phyloP scores from a whole-genome alignment of 92 coral and sea anemone species.

The Desmophyllum pertusum region DNA sequence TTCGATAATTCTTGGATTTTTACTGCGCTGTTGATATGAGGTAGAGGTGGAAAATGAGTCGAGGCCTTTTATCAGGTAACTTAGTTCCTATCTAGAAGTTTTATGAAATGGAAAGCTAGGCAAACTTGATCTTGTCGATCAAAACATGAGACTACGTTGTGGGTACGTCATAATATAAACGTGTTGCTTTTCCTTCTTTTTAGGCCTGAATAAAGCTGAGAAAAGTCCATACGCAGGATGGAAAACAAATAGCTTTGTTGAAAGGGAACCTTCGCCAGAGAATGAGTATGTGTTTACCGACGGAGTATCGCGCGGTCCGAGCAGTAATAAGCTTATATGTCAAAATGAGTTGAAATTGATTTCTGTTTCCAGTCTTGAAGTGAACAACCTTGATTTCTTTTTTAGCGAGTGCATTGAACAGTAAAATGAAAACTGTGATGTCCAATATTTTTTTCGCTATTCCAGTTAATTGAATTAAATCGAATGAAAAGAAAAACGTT shows the following conservation, averaged over 20 bases:
- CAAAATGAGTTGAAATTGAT: neutral
- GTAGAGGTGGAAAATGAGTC: slow-evolving; percentile 29
- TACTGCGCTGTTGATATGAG: neutral
- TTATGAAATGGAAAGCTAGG: no score
- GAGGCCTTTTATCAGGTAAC: slow-evolving; percentile 52
- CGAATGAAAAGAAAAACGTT: neutral
- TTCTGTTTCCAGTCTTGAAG: neutral
- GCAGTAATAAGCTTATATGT: neutral
- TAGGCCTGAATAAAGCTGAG: slow-evolving; percentile 49
- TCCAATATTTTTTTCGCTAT: neutral
- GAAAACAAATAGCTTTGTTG: slow-evolving; percentile 8
- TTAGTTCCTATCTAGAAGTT: neutral
- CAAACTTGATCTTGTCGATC: neutral
- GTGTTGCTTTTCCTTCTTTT: neutral
- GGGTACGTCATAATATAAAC: neutral
- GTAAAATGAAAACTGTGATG: no score
- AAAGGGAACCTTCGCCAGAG: slow-evolving; percentile 32
- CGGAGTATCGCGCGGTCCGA: no score
- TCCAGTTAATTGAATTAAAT: neutral
- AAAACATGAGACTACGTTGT: neutral
- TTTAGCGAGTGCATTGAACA: neutral
- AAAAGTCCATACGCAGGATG: slow-evolving; percentile 43
- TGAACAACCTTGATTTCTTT: neutral
- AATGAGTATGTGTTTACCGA: slow-evolving; percentile 47
- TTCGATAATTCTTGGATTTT: neutral